Base-by-base conservation (phyloP, 1,140 invertebrate genomes). In the Pinna nobilis region DNA sequence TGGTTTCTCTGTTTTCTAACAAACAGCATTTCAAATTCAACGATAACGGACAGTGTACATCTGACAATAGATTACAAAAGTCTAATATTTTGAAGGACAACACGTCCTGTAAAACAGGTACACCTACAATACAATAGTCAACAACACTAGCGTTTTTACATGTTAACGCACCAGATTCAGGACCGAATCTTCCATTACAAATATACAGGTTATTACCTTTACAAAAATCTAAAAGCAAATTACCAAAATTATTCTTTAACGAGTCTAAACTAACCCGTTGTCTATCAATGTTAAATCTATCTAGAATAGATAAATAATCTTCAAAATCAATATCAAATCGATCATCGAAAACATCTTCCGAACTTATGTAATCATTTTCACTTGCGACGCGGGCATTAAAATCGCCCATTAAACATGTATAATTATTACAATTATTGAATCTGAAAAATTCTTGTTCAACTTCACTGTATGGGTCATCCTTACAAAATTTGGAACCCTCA, bases 121-220 rank as follows among this genome's bases (percentile, higher is more conserved):
- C 20, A 25, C 15, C 5, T 33, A 30, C 4, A 9, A 63, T 33
- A 30, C n/a, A 41, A 44, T 63, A 63, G 23, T 63, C 37, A 7
- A 63, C 39, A 3, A 63, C 60, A 23, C 37, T 63, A 9, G 60
- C 18, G 13, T 47, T 30, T 25, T 30, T 63, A 63, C 37, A 44
- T 9, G 60, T 63, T 44, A 41, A 63, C 18, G 7, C 28, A 11
- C 41, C 60, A 23, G 18, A n/a, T 20, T 63, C 41, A 15, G 18
- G 37, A 23, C 60, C 60, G 15, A 63, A 11, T 44, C 60, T 20
- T n/a, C 60, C 60, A 25, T 63, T 63, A 3, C 32, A n/a, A 63
- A 63, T 63, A 63, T 44, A 63, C 41, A 63, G 20, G 13, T 44
- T 30, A 47, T 63, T 63, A 63, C 60, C n/a, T 32, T 63, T 63